These are phyloP conservation scores for Cheirogaleus major DNA, from an alignment of 2,797 vertebrate species.

Conservation along the genomic window DNA sequence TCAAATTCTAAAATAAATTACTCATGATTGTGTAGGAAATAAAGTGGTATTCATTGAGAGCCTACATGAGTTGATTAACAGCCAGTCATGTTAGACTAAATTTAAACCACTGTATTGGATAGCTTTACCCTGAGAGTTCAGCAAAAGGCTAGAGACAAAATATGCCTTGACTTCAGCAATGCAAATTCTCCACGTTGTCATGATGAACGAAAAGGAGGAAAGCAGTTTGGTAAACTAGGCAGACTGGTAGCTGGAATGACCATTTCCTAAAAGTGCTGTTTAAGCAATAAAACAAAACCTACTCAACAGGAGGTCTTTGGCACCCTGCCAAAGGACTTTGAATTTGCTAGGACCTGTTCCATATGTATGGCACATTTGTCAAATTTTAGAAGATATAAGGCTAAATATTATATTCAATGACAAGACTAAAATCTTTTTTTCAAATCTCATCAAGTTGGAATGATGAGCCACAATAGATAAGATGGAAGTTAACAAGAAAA, in stretches of 20 bases:
- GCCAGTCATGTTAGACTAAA: background rate
- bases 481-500: background rate
- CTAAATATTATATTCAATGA: background rate
- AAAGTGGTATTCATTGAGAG: background rate
- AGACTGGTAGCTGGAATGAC: background rate
- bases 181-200: background rate
- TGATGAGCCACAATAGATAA: background rate
- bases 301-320: background rate
- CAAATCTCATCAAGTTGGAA: conserved; percentile 12
- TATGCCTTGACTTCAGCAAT: background rate
- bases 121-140: background rate
- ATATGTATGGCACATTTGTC: background rate
- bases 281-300: background rate
- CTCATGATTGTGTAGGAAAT: background rate
- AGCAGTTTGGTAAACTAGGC: too few relatives aligned
- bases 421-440: background rate
- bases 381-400: background rate
- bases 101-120: background rate
- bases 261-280: background rate
- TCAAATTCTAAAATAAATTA: background rate
- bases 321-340: background rate
- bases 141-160: background rate
- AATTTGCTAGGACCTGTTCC: background rate
- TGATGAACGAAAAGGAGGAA: background rate
- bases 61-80: background rate